Base-by-base conservation (phyloP, 2,888 invertebrate genomes). In the Fragum sueziense region DNA sequence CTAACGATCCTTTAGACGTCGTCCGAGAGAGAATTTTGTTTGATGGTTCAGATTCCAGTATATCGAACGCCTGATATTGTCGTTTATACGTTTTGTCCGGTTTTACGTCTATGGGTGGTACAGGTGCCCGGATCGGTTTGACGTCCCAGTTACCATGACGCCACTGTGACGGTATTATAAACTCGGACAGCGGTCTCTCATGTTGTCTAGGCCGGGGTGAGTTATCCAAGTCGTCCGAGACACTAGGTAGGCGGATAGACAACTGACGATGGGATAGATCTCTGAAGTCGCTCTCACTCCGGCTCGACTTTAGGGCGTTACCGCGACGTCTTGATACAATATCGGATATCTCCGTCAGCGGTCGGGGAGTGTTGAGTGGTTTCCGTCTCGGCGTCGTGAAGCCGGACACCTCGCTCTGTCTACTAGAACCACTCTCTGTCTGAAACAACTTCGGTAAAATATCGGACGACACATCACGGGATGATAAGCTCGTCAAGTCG, bases 141-240 rank as follows among this genome's bases (percentile, higher is more conserved):
- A 84, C 79, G 22, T 84, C 76, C 84, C 84, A 84, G 11, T 61
- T 65, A 61, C 73, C 61, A 9, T 54, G 54, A 47, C 61, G 70
- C 80, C 82, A 80, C 31, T 74, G 69, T 22, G 47, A 61, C 0
- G 80, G 82, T 9, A 76, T 70, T 1, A 61, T 34, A 20, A 80
- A 74, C 57, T 81, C 84, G 1, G 84, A 84, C 27, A 81, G 33
- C 0, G 81, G 81, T 57, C 81, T 59, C 51, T 82, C 84, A 25
- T 54, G 77, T 20, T 62, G 70, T 17, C 25, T 69, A 11, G 25
- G 29, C 33, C 61, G 11, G 9, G 65, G 37, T 41, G 41, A n/a
- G n/a, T 29, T 14, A n/a, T 52, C 29, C 14, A 7, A 14, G 51
- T 69, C 52, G 41, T 34, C 33, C 17, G 29, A 22, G 27, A 33